Base-by-base conservation (phyloP, 1,140 invertebrate genomes). In the Elysia chlorotica region DNA sequence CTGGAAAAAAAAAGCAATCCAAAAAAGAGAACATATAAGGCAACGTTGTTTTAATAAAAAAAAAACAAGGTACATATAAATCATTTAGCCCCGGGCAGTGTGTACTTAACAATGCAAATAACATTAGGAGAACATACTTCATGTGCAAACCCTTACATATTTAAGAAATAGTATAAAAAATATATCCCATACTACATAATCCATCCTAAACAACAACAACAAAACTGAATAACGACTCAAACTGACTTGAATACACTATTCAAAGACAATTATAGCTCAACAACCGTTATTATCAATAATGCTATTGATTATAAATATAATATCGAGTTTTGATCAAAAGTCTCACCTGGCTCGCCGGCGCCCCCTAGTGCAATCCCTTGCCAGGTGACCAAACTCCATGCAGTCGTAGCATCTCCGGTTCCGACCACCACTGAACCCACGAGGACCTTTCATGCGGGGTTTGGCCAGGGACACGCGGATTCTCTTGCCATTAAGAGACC, bases 401-500 rank as follows among this genome's bases (percentile, higher is more conserved):
- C 87, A 88, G 35, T 85, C 79, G 76, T 88, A 88, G 74, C 87
- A 85, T 25, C 86, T 61, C 41, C 86, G 71, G 71, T 81, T 85
- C 14, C 85, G 82, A 71, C 86, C 85, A 79, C 82, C 85, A 1
- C 81, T 71, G 25, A 77, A 68, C 3, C 81, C 74, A n/a, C 81
- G 57, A 62, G 79, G 71, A 28, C 82, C 82, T 68, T 80, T 78
- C 10, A 82, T 85, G 33, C 87, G 72, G 19, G 86, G 87, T 28
- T 82, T 76, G 1, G 87, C 87, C 70, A 81, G 76, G 0, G 83
- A 85, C 23, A 85, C 84, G 54, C 82, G 61, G 0, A 88, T 76
- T 61, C 86, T 76, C 38, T 81, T 78, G 41, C 79, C 81, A 67
- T 71, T 74, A 21, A 83, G 35, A 31, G 73, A 67, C 67, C 83